Evolutionary conservation across 2,888 invertebrate species (phyloP), one percentile per base, ranked within the genome.

Genomic region (Ornithoptera alexandrae): DNA sequence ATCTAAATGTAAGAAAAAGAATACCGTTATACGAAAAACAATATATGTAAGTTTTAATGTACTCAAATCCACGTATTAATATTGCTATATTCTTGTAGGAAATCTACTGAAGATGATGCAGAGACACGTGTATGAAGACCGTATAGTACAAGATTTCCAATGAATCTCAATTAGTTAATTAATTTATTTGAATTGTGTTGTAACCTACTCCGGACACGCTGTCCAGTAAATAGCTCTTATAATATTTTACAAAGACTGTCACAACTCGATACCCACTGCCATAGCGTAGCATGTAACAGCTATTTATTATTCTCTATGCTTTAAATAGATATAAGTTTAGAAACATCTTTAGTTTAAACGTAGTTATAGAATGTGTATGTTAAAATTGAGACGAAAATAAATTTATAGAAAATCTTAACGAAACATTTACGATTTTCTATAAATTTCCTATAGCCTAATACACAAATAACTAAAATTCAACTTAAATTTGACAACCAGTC

Each of bases 91-190:
- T 71, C 57, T 85, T 84, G 67, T 83, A 93, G 93, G 92, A 93
- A 93, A 90, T 93, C 93, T 91, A 92, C 91, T 89, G 93, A 93
- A 85, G 92, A 93, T 76, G 93, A 93, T 73, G 92, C 92, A 3
- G 93, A 93, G 76, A 93, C 93, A 65, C 87, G 92, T 86, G 93
- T 93, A 69, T 93, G 81, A 85, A 76, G 75, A 79, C 74, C 73
- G 77, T 76, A 76, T 84, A 88, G 87, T 89, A 90, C 89, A 91
- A 90, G 89, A 85, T 91, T 90, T 91, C 92, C 91, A 91, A 88
- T 90, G 91, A 90, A 88, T 92, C 92, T 92, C 92, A 92, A 83
- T 86, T 89, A 90, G 87, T 81, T 82, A 78, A 78, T 78, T 85
- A 83, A 81, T 82, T 82, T 81, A 82, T 80, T 81, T 80, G 78